Evolutionary conservation across 2,797 vertebrate species (phyloP), one percentile per base, ranked within the genome.

Genomic region (Scolopax rusticola): DNA sequence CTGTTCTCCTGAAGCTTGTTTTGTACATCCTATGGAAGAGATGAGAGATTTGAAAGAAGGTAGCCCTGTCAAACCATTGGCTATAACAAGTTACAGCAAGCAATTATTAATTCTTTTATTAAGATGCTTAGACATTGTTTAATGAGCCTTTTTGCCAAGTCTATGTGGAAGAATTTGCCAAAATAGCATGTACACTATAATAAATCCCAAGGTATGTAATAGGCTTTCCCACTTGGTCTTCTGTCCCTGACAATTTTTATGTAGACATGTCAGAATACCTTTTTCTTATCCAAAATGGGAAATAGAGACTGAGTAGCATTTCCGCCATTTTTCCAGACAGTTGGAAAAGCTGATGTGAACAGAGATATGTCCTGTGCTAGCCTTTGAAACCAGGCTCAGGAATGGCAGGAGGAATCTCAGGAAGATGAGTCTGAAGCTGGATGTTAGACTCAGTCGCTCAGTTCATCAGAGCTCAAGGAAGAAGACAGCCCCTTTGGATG

Each of bases 1-100:
- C 45, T 94, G 74, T 92, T 94, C 47, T 87, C 78, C 80, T 87
- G 87, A 74, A 85, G 76, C 54, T 89, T 92, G 75, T 81, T 95
- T 92, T 87, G 63, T 65, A 51, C 47, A 21, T 80, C 86, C 68
- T 74, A 24, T 69, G 56, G 54, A 94, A 70, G 89, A 87, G 71
- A 88, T 60, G 86, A 80, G 80, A 81, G 77, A 30, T 84, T 47
- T 85, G 73, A 40, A 70, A 65, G 79, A 67, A 84, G 73, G 41
- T 27, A 2, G 17, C 50, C 84, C 38, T 48, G 32, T 67, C 54
- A 69, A 84, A 51, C 59, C 33, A 36, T 32, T 78, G 38, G 33
- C 73, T 91, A 27, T 36, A 77, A 54, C 73, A 77, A 84, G 87
- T 74, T 81, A 50, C 51, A 81, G 74, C 69, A 74, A 90, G 84